Conservation (phyloP, 2,888 invertebrate species). For the Cantharis nigra region DNA sequence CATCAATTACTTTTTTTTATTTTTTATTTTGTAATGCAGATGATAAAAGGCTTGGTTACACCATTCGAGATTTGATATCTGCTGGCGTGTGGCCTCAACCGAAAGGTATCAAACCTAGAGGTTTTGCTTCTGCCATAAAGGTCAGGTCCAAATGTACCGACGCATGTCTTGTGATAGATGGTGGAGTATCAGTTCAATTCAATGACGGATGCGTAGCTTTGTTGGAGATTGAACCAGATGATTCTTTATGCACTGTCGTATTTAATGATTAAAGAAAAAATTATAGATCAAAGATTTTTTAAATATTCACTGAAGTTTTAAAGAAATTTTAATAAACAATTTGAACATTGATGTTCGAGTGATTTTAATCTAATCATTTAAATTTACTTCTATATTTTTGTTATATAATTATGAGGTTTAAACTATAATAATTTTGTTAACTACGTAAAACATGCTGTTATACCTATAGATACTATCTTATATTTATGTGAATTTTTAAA, state of each 20-base stretch:
- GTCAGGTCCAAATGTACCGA: slow-evolving; percentile 90
- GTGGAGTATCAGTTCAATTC: slow-evolving; percentile 90
- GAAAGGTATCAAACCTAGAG: slow-evolving; percentile 74
- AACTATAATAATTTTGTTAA: not conserved
- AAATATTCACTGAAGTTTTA: not conserved
- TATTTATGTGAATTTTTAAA: not conserved
- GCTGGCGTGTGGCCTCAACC: slow-evolving; percentile 84
- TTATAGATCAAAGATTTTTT: not conserved
- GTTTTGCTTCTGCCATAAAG: slow-evolving; percentile 74
- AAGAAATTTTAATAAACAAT: not conserved
- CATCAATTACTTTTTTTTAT: slow-evolving; percentile 1
- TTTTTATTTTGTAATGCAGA: slow-evolving; percentile 56
- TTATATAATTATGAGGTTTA: not conserved
- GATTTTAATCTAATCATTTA: not conserved
- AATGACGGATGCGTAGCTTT: slow-evolving; percentile 90
- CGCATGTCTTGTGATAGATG: slow-evolving; percentile 91
- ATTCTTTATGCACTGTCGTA: slow-evolving; percentile 80
- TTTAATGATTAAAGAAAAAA: slow-evolving; percentile 44
- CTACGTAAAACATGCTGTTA: not conserved
- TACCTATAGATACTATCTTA: not conserved
- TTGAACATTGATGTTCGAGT: not conserved
- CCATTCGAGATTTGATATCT: slow-evolving; percentile 90
- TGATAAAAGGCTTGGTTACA: slow-evolving; percentile 81
- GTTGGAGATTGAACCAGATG: slow-evolving; percentile 83
- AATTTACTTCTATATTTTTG: not conserved